Base-by-base conservation (phyloP, 2,797 vertebrate species). In the Lepus oiostolus region DNA sequence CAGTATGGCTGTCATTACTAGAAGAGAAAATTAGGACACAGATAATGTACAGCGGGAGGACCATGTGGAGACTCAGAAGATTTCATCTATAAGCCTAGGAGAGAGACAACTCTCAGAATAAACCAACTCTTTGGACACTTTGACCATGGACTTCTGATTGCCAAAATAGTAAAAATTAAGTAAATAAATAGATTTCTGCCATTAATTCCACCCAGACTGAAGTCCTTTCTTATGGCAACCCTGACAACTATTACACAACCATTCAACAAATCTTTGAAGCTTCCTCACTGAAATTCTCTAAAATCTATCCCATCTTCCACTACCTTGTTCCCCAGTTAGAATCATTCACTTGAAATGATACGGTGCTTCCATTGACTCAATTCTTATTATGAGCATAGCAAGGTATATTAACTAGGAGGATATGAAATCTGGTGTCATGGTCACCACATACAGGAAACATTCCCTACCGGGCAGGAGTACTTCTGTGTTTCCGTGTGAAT, bases 371-470 rank as follows among this genome's bases (percentile, higher is more conserved):
- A 3, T 32, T 50, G 91, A 60, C 65, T 85, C 62, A 32, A 3
- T 24, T 83, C 7, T 10, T 77, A 6, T 13, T 86, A 62, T 10
- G 62, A 75, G 30, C 30, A 80, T 30, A 91, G 38, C 5, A 47
- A 35, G 32, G 19, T 47, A 7, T 26, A 4, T 17, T 58, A 58
- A 47, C 50, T 0, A 65, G 80, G 21, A 93, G 26, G 30, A 72
- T n/a, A n/a, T 22, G 24, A 19, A 67, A 17, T 38, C 1, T 10
- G 72, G 16, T 52, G 47, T 22, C 24, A 4, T 4, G 13, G n/a
- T 63, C 30, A 2, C 30, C 42, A 67, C 0, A 0, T 1, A 28
- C 3, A 68, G 50, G 21, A 5, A 8, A 50, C 0, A 2, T 4
- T 79, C 24, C 38, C 71, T 10, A 0, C 2, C 0, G 2, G 8